Evolutionary conservation across 2,888 invertebrate species (phyloP).

Genomic region (Acanthosoma haemorrhoidale): DNA sequence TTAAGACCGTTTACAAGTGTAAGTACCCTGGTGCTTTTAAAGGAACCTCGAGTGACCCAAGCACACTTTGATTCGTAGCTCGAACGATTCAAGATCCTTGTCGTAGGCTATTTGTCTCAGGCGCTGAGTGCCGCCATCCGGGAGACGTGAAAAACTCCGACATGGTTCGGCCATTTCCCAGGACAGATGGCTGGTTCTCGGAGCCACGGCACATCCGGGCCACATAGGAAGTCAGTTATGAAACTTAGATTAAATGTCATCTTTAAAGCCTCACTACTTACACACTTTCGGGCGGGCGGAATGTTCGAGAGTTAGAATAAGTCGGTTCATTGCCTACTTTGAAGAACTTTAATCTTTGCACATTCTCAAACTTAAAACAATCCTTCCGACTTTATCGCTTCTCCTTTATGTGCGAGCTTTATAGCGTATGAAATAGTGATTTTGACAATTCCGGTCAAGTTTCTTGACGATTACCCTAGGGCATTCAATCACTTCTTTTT

Average conservation of each 20-base stretch:
- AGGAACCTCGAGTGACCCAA: too few relatives aligned
- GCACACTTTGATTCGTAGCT: too few relatives aligned
- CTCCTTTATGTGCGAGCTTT: not conserved
- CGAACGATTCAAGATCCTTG: too few relatives aligned
- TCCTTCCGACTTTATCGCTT: not conserved
- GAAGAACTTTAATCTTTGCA: not conserved
- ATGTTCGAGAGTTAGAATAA: too few relatives aligned
- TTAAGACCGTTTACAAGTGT: too few relatives aligned
- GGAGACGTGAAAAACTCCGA: slow-evolving; percentile 14
- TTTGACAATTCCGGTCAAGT: not conserved
- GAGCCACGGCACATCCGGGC: too few relatives aligned
- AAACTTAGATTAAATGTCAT: slow-evolving; percentile 30
- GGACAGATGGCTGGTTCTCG: not conserved
- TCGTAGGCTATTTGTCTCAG: too few relatives aligned
- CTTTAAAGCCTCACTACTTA: slow-evolving; percentile 11
- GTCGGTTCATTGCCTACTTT: too few relatives aligned
- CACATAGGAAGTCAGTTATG: slow-evolving; percentile 14
- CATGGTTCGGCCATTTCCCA: not conserved
- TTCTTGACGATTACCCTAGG: not conserved
- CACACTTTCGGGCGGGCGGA: too few relatives aligned
- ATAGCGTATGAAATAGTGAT: not conserved
- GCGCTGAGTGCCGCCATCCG: not conserved
- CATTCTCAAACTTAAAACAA: not conserved
- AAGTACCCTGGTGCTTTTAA: too few relatives aligned
- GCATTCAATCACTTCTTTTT: too few relatives aligned